phyloP scores from a whole-genome alignment of 2,113 vertebrate genomes.

The Rhombomys opimus region DNA sequence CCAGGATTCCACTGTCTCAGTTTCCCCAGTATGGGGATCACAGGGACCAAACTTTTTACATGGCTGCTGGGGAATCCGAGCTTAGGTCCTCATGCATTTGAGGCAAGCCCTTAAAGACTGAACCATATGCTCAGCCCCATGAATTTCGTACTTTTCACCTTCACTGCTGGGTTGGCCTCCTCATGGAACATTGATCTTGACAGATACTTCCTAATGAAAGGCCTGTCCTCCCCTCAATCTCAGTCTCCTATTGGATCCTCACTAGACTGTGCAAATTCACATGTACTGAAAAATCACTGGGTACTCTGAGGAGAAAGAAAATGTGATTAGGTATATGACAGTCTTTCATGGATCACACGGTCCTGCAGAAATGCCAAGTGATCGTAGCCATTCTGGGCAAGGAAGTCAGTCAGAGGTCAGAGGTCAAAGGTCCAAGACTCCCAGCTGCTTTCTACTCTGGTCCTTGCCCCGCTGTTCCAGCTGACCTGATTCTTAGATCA shows the following conservation, averaged over 20 bases:
- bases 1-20: neutral
- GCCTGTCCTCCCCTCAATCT: neutral
- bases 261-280: neutral
- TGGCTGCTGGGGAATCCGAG: neutral
- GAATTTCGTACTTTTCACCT: neutral
- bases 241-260: neutral
- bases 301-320: neutral
- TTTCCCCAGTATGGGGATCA: neutral
- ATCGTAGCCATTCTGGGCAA: neutral
- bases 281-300: neutral
- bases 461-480: fast-evolving
- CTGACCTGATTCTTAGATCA: neutral
- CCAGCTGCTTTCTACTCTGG: neutral
- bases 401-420: neutral
- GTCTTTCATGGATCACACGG: fast-evolving
- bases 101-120: neutral
- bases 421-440: neutral
- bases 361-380: neutral
- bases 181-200: neutral
- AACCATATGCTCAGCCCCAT: neutral
- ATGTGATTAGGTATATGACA: neutral
- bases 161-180: neutral
- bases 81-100: too few species aligned
- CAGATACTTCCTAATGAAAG: neutral
- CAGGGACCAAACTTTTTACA: neutral